Evolutionary conservation across 30 jellyfish, hydroid and myxozoan species (phyloP).

Genomic region (Cassiopea xamachana): DNA sequence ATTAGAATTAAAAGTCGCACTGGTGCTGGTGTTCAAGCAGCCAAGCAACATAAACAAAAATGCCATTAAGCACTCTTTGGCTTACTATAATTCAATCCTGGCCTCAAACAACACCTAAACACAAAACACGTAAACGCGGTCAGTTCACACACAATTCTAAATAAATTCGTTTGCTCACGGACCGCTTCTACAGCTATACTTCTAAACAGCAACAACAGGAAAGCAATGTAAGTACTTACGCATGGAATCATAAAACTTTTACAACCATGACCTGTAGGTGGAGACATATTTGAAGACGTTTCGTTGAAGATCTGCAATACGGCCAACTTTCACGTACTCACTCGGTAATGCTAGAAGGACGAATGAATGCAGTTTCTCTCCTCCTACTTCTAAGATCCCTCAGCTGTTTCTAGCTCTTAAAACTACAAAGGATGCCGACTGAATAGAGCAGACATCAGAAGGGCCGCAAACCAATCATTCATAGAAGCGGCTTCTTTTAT

Average conservation of each 20-base stretch:
- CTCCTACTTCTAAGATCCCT: constrained; percentile 86
- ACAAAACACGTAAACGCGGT: not conserved
- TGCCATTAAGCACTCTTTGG: too few species aligned
- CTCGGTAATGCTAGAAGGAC: constrained; percentile 55
- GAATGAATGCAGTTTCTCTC: constrained; percentile 75
- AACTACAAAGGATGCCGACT: constrained; percentile 96
- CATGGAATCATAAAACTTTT: constrained; percentile 78
- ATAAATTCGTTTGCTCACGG: not conserved
- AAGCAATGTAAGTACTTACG: constrained; percentile 57
- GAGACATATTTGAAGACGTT: constrained; percentile 52
- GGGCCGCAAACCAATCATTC: constrained; percentile 99
- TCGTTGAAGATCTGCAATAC: constrained; percentile 12
- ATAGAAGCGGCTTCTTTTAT: constrained; percentile 98
- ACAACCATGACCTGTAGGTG: constrained; percentile 73
- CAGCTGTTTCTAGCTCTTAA: constrained; percentile 98
- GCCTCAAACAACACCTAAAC: too few species aligned
- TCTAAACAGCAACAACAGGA: constrained; percentile 6
- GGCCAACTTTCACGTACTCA: constrained; percentile 44
- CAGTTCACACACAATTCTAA: not conserved
- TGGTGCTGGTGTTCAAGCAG: too few species aligned
- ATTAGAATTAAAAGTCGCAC: too few species aligned
- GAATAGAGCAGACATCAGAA: constrained; percentile 98
- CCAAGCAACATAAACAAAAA: too few species aligned
- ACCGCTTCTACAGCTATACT: not conserved
- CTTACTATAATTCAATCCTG: too few species aligned